Base-by-base conservation (phyloP, 2,113 vertebrate species). In the Perca flavescens region DNA sequence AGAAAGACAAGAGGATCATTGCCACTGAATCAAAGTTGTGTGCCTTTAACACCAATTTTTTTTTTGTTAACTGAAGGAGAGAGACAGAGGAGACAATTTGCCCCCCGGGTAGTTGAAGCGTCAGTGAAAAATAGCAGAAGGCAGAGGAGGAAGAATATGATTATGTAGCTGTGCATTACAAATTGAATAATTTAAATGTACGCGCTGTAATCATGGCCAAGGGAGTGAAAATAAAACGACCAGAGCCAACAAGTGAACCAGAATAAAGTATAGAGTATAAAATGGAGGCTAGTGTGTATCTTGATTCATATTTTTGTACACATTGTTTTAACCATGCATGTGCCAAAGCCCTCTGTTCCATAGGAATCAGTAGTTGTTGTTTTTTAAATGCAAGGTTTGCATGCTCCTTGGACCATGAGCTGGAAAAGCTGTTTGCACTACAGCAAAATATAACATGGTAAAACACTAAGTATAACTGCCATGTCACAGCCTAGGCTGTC, bases 161-260 rank as follows among this genome's bases (percentile, higher is more conserved):
- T 88, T 86, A 90, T 87, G 79, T 78, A 71, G 80, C 80, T 64
- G 40, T 77, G 77, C 85, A 77, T 91, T 72, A 57, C 84, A 91
- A 87, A 91, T 93, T 87, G 16, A 94, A 92, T 93, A 88, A 92
- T 92, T 90, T 84, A 89, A 93, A 89, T 79, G 74, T 69, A 56
- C 46, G 14, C 63, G 66, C 68, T 65, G 70, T 85, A 79, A 88
- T 85, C 83, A 65, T 69, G 69, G 79, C 66, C 69, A 72, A 70
- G 75, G 64, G 78, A 89, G 83, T 80, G 77, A 85, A 84, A 90
- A 50, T 79, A 77, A 89, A 86, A 79, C 4, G 17, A 52, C 3
- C 21, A 61, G 40, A 75, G 83, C 69, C 58, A 77, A 54, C 11
- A 25, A 87, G 63, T 77, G 69, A 85, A 70, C 64, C 77, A 50